These are phyloP conservation scores for Pristionchus pacificus DNA, from an alignment of 1,140 invertebrate genomes.

Conservation along the genomic window DNA sequence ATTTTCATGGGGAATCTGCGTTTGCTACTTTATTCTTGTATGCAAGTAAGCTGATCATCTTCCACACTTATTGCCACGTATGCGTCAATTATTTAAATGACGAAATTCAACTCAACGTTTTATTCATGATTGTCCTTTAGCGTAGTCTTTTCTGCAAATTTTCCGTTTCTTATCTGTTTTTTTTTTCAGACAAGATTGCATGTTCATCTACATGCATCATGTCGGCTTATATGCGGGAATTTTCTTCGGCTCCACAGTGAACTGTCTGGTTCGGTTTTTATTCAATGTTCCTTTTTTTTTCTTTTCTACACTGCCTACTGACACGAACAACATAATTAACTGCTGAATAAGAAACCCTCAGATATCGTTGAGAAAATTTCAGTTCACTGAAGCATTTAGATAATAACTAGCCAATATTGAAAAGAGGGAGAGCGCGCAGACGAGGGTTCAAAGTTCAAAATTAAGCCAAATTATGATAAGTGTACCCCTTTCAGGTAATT, in stretches of 20 bases:
- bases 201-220: constrained; percentile 37
- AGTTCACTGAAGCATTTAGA: background rate
- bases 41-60: constrained; percentile 40
- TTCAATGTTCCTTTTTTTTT: background rate
- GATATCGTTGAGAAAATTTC: no score
- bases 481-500: constrained; percentile 36
- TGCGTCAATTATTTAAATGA: no score
- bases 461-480: constrained; percentile 1
- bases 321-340: no score
- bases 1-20: constrained; percentile 46
- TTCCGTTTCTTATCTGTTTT: no score
- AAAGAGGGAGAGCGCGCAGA: background rate
- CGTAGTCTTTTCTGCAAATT: no score
- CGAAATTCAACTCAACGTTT: no score
- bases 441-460: constrained; percentile 3
- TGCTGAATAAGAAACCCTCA: no score
- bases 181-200: no score
- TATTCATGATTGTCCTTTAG: no score
- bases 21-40: constrained; percentile 47
- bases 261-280: constrained; percentile 35
- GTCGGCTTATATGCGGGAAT: constrained; percentile 41
- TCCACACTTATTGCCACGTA: no score
- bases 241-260: constrained; percentile 40
- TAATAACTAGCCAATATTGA: background rate
- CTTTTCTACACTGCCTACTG: background rate